phyloP scores from a whole-genome alignment of 2,888 invertebrate species.

The Leucophenga maculata region DNA sequence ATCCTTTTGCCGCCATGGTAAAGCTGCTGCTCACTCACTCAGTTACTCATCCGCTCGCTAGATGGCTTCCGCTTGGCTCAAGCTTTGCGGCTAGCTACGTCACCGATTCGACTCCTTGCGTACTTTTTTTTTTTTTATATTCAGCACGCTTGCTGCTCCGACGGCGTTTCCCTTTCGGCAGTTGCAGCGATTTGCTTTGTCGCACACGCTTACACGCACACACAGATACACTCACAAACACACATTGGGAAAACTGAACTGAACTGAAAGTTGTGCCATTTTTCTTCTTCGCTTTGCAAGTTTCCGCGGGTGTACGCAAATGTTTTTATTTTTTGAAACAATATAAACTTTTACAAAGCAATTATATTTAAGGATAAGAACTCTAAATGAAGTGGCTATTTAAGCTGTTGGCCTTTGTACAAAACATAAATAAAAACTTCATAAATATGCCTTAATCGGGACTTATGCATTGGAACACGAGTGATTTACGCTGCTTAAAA shows the following conservation, averaged over 20 bases:
- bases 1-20: constrained; percentile 49
- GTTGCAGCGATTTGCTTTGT: constrained; percentile 8
- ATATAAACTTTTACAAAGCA: too few relatives aligned
- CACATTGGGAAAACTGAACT: neutral
- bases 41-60: constrained; percentile 40
- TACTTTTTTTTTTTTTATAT: neutral
- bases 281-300: neutral
- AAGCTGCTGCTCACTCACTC: constrained; percentile 40
- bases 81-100: constrained; percentile 2
- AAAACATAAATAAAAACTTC: too few relatives aligned
- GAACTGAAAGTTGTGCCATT: constrained; percentile 12
- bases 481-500: too few relatives aligned
- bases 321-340: too few relatives aligned
- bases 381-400: too few relatives aligned
- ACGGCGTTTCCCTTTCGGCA: neutral
- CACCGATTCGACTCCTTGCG: neutral
- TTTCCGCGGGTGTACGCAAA: neutral
- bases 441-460: too few relatives aligned
- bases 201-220: neutral
- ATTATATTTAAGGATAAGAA: too few relatives aligned
- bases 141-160: too few relatives aligned
- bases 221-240: too few relatives aligned
- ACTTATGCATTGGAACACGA: too few relatives aligned
- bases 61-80: constrained; percentile 15
- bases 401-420: too few relatives aligned